Base-by-base conservation (phyloP, 2,888 invertebrate genomes). In the Celastrina argiolus region DNA sequence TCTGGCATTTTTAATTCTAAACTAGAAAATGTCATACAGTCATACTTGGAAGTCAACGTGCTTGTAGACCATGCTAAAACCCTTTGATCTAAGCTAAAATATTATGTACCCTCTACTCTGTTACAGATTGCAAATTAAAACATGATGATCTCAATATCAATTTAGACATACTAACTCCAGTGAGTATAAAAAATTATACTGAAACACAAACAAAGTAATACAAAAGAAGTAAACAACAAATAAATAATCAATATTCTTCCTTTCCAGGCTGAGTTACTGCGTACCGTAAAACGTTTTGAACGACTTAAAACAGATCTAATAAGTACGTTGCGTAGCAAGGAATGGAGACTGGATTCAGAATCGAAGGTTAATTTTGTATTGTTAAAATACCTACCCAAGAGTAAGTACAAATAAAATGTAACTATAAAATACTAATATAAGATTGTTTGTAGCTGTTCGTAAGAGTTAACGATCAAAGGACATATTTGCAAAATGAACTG, bases 131-230 rank as follows among this genome's bases (percentile, higher is more conserved):
- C 73, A 89, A 85, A 74, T 76, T 92, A 70, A 92, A 92, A 75
- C 92, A 92, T 34, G 91, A 92, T 51, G 92, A 91, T 73, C 81
- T 92, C 12, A 92, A 92, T 68, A 91, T 92, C 45, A 92, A 92
- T 73, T 77, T 92, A 77, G 91, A 92, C 71, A 81, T 91, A 66
- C 77, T 92, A 66, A 90, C 88, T 66, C 87, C 90, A 68, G 92
- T 91, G 81, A 84, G 84, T 75, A 41, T 67, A 28, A 4, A 28
- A 28, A 28, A 28, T 2, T 28, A 4, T 4, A 28, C 28, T 4
- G 28, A 28, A 4, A 28, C 28, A 65, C 56, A 18, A 12, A 64
- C 45, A 10, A 16, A 16, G 16, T 12, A 18, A 56, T 36, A 18
- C 39, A 16, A n/a, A 16, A n/a, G 5, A 41, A 16, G 39, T 42